Evolutionary conservation across 1,140 invertebrate species (phyloP), one percentile per base, ranked within the genome.

Genomic region (Papilio xuthus): DNA sequence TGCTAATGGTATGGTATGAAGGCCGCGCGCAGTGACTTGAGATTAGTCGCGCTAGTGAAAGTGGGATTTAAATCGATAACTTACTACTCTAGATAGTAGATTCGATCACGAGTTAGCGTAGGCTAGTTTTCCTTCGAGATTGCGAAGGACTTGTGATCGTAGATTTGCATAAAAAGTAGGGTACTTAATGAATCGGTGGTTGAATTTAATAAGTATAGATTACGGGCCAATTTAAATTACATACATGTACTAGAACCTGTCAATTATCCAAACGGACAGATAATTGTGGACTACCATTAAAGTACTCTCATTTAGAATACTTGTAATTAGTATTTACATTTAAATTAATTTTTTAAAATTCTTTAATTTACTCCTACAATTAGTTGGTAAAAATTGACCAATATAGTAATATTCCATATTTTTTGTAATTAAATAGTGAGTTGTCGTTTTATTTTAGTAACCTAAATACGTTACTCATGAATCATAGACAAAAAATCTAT

Each of bases 201-300:
- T 60, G 23, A 60, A 60, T 60, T 60, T 60, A 60, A 60, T 26
- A 60, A 60, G 56, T 60, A 60, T 60, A 26, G 56, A 26, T 60
- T 60, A 60, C 56, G 56, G 26, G 26, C 20, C 20, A 60, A 60
- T 60, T 60, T 60, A 60, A 60, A 60, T 26, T 60, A 60, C 56
- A 60, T 60, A 60, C 56, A 53, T 53, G 56, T 60, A 26, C 56
- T 26, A 60, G 56, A 60, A 60, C 20, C 56, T 60, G 56, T 26
- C 23, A 60, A 60, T 60, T 60, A 60, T 60, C 56, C 56, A 60
- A 18, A 60, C 13, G 12, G 9, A 56, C 53, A 20, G 53, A 26
- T 26, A 60, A 26, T 60, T 23, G 23, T 60, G 10, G 8, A 60
- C 18, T 23, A 47, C 23, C 9, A 60, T 60, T 60, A 60, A 60